Evolutionary conservation across 1,140 invertebrate species (phyloP), one percentile per base, ranked within the genome.

Genomic region (Holotrichia oblita): DNA sequence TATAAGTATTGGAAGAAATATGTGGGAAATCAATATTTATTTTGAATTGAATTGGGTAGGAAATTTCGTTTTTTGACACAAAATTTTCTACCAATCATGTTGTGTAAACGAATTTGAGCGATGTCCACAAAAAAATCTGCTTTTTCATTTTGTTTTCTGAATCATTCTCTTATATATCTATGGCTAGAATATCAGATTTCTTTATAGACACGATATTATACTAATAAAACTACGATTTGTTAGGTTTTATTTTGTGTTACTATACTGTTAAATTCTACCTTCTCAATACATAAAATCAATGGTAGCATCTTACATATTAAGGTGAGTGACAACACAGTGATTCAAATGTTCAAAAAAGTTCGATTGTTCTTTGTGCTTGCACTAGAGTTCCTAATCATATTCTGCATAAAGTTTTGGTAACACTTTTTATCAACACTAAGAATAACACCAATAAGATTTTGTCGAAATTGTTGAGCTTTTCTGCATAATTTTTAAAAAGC

Each of bases 1-100:
- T 98, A 69, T 9, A 34, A 22, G 20, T 17, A 55, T n/a, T 69
- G 10, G 6, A 69, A 69, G 22, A 69, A 17, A 48, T 48, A 17
- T 14, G n/a, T 8, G 44, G 44, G 44, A 48, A 48, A 48, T 10
- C 10, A 17, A 48, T 10, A 48, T 2, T 14, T 17, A 17, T 48
- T 10, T 48, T n/a, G n/a, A 17, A 48, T 14, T 48, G 2, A 8
- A 10, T 48, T 48, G 10, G 44, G 44, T 4, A 48, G 44, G 10
- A 17, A 48, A 48, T 14, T 48, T 14, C 7, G 7, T 34, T 1
- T 34, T 48, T 48, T 8, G 44, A 48, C 44, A 48, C 10, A 48
- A 48, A 17, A 34, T 34, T 34, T 34, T 34, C 27, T 34, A 1
- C 27, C 27, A 1, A 34, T n/a, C n/a, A n/a, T n/a, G n/a, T n/a